phyloP scores from a whole-genome alignment of 2,113 vertebrate genomes.

The Rallus limicola region DNA sequence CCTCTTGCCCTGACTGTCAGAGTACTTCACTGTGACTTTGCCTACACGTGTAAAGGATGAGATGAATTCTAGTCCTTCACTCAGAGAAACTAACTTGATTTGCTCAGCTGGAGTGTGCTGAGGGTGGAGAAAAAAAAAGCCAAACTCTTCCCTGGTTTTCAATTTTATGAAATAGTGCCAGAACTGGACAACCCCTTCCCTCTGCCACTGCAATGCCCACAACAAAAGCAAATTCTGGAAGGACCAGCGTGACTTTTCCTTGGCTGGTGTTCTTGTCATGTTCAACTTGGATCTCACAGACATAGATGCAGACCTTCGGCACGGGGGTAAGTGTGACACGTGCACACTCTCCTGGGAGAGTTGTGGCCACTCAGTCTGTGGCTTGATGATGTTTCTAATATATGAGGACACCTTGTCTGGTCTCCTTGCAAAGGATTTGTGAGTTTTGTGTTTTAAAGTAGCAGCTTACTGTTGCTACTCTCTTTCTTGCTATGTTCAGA shows the following conservation, averaged over 20 bases:
- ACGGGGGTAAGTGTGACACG: slow-evolving; percentile 67
- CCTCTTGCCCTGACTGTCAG: background rate
- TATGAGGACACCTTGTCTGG: background rate
- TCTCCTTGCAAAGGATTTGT: rapidly evolving
- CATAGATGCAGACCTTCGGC: slow-evolving; percentile 77
- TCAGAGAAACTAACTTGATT: background rate
- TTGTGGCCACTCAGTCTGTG: background rate
- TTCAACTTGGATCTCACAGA: slow-evolving; percentile 81
- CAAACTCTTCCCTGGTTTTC: background rate
- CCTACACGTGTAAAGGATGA: background rate
- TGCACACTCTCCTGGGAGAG: rapidly evolving
- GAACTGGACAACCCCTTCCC: slow-evolving; percentile 66
- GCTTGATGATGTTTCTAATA: background rate
- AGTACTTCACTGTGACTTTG: background rate
- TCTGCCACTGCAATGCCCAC: slow-evolving; percentile 88
- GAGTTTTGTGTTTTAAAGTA: background rate
- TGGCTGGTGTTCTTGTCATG: slow-evolving; percentile 74
- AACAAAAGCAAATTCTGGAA: slow-evolving; percentile 86
- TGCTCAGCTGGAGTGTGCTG: background rate
- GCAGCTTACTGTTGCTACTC: background rate
- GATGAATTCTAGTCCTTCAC: background rate
- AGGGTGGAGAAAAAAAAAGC: no score
- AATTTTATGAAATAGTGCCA: slow-evolving; percentile 65
- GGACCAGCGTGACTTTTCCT: slow-evolving; percentile 34
- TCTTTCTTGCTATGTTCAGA: rapidly evolving